Evolutionary conservation across 64 coral and sea anemone species (phyloP), one percentile per base, ranked within the genome.

Genomic region (Montipora cactus): DNA sequence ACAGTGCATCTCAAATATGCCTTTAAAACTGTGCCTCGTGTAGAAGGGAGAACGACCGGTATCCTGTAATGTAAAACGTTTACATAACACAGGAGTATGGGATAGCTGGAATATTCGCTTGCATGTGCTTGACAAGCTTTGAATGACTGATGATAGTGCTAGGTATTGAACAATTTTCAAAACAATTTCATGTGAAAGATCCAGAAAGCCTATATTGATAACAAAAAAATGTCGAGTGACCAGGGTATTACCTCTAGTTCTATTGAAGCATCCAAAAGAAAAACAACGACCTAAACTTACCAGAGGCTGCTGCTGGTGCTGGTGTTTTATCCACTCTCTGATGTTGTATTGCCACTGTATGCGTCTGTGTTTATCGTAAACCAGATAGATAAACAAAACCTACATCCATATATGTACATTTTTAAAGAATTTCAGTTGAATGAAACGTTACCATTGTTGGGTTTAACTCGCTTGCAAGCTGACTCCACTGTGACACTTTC

Each of bases 161-260:
- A 83, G 80, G 49, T 83, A 59, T 64, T 61, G 52, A 83, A 83
- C 46, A 51, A 87, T 74, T 18, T 73, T 87, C 66, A 75, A 8
- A 87, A 87, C 72, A 13, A 75, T 52, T 87, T 87, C 84, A 87
- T 87, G 48, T 87, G 84, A 47, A 87, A 46, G 72, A 87, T 87
- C 84, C 66, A 87, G 84, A 64, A 87, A 74, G 52, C 84, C 84
- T 74, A 74, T 87, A 73, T 67, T 21, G 45, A 50, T 72, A 74
- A 87, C 37, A 37, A 37, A 87, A 71, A 87, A 8, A 57, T 74
- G 22, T 74, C 71, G 22, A 74, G 19, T 74, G 71, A 74, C 71
- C 21, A 74, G 0, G 19, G 5, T 74, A 21, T 74, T 74, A 4
- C 71, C 71, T 74, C 25, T 74, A 74, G 71, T 74, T 74, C 22